phyloP scores from a whole-genome alignment of 2,797 vertebrate species.

The Rhadinocentrus ornatus region DNA sequence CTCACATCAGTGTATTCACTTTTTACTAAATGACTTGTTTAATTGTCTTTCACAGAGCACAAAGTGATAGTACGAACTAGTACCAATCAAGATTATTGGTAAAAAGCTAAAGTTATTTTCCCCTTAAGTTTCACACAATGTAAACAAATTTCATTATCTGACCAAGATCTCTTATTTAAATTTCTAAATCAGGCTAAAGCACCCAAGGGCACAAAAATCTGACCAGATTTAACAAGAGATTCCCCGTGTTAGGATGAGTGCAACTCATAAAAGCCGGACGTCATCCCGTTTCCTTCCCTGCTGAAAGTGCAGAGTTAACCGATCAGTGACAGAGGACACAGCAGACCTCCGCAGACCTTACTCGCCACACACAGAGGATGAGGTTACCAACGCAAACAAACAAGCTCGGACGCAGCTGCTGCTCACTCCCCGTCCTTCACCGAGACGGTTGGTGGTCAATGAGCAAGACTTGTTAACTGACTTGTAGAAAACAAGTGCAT shows the following conservation, averaged over 20 bases:
- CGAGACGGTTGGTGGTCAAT: not conserved
- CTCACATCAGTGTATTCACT: conserved; percentile 13
- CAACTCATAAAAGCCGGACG: not conserved
- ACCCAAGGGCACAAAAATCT: conserved; percentile 26
- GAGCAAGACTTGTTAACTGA: not conserved
- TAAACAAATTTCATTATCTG: conserved; percentile 10
- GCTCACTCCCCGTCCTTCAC: not conserved
- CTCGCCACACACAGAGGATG: conserved; percentile 3
- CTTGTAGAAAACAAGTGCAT: not conserved
- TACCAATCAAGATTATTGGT: not conserved
- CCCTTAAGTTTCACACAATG: not conserved
- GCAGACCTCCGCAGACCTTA: conserved; percentile 32
- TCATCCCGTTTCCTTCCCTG: conserved; percentile 31
- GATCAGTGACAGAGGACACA: conserved; percentile 5
- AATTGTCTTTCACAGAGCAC: not conserved
- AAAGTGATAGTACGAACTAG: not conserved
- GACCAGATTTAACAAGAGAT: conserved; percentile 39
- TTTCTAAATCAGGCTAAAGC: not conserved
- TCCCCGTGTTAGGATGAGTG: conserved; percentile 12
- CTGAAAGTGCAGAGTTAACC: conserved; percentile 12
- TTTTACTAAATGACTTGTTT: conserved; percentile 17
- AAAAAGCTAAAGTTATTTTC: not conserved
- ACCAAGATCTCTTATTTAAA: not conserved
- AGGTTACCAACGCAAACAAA: not conserved
- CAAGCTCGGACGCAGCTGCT: not conserved